A percentile compares a stretch with the other conserved stretches of the same genome.
Conservation (phyloP, 1,140 invertebrate species). For the Triops longicaudatus region DNA sequence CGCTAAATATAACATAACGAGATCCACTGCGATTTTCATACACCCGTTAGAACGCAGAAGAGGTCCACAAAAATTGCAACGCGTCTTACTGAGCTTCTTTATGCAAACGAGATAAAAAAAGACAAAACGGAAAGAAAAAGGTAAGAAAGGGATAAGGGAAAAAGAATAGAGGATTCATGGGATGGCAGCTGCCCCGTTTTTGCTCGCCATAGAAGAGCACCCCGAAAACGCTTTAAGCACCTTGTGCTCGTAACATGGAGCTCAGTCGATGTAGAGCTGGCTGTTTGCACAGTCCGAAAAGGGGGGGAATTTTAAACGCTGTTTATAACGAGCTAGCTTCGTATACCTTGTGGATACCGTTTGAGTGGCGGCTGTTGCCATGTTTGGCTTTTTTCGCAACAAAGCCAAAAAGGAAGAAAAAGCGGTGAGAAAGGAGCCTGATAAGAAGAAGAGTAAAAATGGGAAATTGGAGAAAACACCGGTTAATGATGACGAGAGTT, state of each 20-base stretch:
- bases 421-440: background rate
- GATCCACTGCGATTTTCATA: background rate
- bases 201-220: background rate
- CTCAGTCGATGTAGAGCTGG: slow-evolving; percentile 14
- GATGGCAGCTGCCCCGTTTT: slow-evolving; percentile 2
- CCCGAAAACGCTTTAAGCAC: slow-evolving; percentile 9
- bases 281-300: background rate
- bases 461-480: background rate
- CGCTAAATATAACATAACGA: background rate
- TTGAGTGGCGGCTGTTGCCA: background rate
- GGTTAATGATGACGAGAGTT: slow-evolving; percentile 5
- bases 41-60: background rate
- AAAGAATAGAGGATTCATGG: slow-evolving; percentile 15
- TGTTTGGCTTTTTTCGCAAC: slow-evolving; percentile 2
- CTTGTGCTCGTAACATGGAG: slow-evolving; percentile 1
- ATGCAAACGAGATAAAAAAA: background rate
- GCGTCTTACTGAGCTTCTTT: background rate
- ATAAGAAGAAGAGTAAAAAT: background rate
- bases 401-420: background rate
- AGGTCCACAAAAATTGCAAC: background rate
- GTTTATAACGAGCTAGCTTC: background rate
- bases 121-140: too few species aligned
- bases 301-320: background rate
- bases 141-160: background rate
- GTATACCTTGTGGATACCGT: background rate